Percentiles rank a stretch among this genome's conserved stretches.
phyloP scores from a whole-genome alignment of 1,140 invertebrate genomes.

The Notospermus geniculatus region DNA sequence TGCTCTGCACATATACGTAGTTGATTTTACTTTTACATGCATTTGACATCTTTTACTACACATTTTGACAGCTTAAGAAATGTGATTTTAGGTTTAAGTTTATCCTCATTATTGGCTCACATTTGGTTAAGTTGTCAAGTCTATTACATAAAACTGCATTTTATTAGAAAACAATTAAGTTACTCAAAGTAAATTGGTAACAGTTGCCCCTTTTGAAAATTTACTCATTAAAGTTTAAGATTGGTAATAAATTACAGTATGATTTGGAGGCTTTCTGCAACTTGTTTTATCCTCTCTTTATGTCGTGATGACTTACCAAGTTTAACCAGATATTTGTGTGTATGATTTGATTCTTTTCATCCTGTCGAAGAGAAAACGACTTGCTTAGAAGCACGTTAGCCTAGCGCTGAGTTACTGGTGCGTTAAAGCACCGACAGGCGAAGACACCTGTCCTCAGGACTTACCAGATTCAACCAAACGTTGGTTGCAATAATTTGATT shows the following conservation, averaged over 20 bases:
- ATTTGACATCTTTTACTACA: too few relatives aligned
- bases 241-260: not conserved
- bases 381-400: not conserved
- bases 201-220: not conserved
- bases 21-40: too few relatives aligned
- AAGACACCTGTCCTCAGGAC: not conserved
- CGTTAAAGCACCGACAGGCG: not conserved
- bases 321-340: constrained; percentile 95
- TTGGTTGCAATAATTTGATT: constrained; percentile 94
- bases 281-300: constrained; percentile 12
- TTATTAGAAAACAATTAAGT: too few relatives aligned
- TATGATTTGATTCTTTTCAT: constrained; percentile 87
- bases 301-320: constrained; percentile 70
- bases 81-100: constrained; percentile 7
- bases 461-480: constrained; percentile 91
- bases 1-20: too few relatives aligned
- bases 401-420: not conserved
- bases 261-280: not conserved
- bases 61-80: too few relatives aligned
- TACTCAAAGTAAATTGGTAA: too few relatives aligned
- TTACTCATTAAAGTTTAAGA: not conserved
- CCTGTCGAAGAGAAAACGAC: constrained; percentile 56
- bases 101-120: constrained; percentile 7
- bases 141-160: not conserved
- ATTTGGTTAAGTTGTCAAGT: constrained; percentile 4